A percentile compares a stretch with the other conserved stretches of the same genome.
Evolutionary conservation across 23 tunicate genomes (phyloP).

Genomic region (Halocynthia aurantium): DNA sequence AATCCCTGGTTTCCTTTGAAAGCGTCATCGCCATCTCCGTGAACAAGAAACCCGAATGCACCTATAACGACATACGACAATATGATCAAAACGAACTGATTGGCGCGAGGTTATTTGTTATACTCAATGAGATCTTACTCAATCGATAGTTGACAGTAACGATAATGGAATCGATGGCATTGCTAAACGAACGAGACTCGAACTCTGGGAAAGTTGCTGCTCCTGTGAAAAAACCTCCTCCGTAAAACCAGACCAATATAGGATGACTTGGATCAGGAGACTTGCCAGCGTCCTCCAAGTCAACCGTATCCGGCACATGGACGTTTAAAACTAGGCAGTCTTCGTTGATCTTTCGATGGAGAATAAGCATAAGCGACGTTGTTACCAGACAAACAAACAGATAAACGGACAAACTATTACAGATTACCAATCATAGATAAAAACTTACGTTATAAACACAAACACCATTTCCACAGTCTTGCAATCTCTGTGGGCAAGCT

Average conservation of each 20-base stretch:
- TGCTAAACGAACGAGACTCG: slow-evolving; percentile 73
- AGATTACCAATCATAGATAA: neutral
- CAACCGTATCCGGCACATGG: slow-evolving; percentile 51
- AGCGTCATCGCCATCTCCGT: slow-evolving; percentile 19
- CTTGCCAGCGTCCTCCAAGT: slow-evolving; percentile 24
- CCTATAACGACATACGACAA: slow-evolving; percentile 7
- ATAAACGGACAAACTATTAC: neutral
- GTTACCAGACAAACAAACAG: neutral
- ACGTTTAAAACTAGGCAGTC: slow-evolving; percentile 80
- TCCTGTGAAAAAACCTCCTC: slow-evolving; percentile 78
- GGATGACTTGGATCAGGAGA: slow-evolving; percentile 46
- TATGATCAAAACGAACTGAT: no score
- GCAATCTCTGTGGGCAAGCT: slow-evolving; percentile 12
- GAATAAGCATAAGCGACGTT: neutral
- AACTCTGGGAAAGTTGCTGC: slow-evolving; percentile 40
- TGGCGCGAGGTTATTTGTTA: no score
- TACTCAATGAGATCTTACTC: slow-evolving; percentile 22
- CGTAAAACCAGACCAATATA: slow-evolving; percentile 95
- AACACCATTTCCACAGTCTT: slow-evolving; percentile 20
- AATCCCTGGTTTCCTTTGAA: slow-evolving; percentile 33
- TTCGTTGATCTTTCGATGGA: slow-evolving; percentile 39
- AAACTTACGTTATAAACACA: slow-evolving; percentile 18
- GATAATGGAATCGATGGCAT: slow-evolving; percentile 49
- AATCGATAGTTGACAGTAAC: slow-evolving; percentile 81
- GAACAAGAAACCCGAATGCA: slow-evolving; percentile 42